Conservation (phyloP, 1,140 invertebrate species). For the Trichomalopsis sarcophagae region DNA sequence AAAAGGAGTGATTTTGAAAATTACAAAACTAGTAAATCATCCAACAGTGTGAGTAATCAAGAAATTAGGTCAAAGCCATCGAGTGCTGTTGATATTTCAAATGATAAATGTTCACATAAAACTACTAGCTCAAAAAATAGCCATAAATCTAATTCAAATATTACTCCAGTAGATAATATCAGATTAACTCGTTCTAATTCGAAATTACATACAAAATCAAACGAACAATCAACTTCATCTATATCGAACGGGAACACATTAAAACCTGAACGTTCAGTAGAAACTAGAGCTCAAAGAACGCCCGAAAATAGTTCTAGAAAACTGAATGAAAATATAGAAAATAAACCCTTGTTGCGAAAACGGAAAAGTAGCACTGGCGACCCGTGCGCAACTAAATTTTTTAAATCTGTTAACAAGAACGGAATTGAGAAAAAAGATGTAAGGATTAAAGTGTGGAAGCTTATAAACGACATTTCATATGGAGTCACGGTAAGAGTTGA, state of each 20-base stretch:
- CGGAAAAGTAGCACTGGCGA: conserved; percentile 45
- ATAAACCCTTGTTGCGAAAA: conserved; percentile 27
- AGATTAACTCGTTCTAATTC: conserved; percentile 44
- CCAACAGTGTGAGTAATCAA: background rate
- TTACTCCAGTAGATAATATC: conserved; percentile 34
- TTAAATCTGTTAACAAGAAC: conserved; percentile 24
- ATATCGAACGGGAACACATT: background rate
- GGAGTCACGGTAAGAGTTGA: conserved; percentile 67
- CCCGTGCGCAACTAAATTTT: conserved; percentile 19
- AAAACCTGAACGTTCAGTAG: conserved; percentile 7
- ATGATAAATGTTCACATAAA: background rate
- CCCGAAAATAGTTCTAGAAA: conserved; percentile 12
- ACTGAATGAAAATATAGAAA: background rate
- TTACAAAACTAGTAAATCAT: background rate
- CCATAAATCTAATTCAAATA: conserved; percentile 39
- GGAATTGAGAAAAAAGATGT: conserved; percentile 45
- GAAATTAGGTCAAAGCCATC: background rate
- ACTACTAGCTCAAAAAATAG: conserved; percentile 20
- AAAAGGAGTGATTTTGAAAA: background rate
- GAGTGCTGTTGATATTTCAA: background rate
- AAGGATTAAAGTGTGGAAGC: conserved; percentile 66
- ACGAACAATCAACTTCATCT: conserved; percentile 4
- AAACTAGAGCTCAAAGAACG: conserved; percentile 38
- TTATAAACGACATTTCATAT: conserved; percentile 67
- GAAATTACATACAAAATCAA: conserved; percentile 25